Conservation (phyloP, 1,140 invertebrate genomes). For the Steinernema feltiae region DNA sequence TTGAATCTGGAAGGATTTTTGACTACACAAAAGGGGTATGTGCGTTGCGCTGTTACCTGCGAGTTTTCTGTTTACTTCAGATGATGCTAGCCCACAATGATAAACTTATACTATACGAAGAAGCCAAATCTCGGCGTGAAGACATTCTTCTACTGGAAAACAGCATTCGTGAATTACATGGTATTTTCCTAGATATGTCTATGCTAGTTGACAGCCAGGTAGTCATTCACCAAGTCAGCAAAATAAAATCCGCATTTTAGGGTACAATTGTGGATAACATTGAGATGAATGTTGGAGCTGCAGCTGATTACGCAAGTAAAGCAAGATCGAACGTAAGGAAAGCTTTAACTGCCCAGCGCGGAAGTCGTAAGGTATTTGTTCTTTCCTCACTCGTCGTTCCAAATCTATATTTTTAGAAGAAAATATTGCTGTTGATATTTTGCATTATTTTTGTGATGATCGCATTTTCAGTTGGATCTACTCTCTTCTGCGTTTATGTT, state of each 20-base stretch:
- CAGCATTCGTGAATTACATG: constrained; percentile 92
- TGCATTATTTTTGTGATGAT: constrained; percentile 14
- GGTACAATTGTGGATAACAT: constrained; percentile 3
- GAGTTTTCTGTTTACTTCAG: constrained; percentile 10
- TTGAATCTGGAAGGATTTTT: constrained; percentile 91
- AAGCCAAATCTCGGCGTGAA: constrained; percentile 76
- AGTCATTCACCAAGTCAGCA: constrained; percentile 49
- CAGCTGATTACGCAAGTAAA: neutral
- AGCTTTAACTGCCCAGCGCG: neutral
- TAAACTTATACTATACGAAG: constrained; percentile 91
- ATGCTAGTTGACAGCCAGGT: constrained; percentile 93
- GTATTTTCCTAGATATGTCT: constrained; percentile 98
- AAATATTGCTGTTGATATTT: neutral
- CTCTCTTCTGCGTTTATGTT: constrained; percentile 9
- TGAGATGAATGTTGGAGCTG: neutral
- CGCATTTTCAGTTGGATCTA: neutral
- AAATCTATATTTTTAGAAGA: constrained; percentile 7
- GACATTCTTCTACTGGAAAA: constrained; percentile 98
- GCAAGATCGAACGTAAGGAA: neutral
- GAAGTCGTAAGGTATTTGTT: constrained; percentile 11
- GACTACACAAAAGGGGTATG: constrained; percentile 94
- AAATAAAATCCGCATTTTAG: neutral
- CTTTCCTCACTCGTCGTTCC: neutral
- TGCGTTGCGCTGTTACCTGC: constrained; percentile 44
- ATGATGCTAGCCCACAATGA: constrained; percentile 98